A percentile compares a stretch with the other conserved stretches of the same genome.
phyloP scores from a whole-genome alignment of 2,113 vertebrate species.

The Lathamus discolor region DNA sequence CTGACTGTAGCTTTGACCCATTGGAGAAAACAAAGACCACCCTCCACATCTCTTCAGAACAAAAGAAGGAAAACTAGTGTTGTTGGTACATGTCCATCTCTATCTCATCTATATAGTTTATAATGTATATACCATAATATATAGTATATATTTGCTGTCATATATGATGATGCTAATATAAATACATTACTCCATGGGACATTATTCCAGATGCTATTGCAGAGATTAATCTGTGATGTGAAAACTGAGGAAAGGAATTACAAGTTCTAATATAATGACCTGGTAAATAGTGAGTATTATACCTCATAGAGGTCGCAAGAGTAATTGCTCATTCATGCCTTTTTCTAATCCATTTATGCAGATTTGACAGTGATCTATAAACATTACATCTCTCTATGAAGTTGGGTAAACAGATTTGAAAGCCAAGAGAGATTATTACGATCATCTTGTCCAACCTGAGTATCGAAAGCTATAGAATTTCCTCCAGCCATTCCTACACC shows the following conservation, averaged over 20 bases:
- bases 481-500: not conserved
- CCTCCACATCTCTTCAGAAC: not conserved
- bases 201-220: constrained; percentile 16
- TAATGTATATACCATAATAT: not conserved
- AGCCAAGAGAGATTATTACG: not conserved
- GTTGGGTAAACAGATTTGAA: constrained; percentile 41
- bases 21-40: not conserved
- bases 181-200: constrained; percentile 33
- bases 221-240: constrained; percentile 22
- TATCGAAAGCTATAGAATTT: constrained; percentile 12
- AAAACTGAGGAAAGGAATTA: constrained; percentile 11
- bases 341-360: constrained; percentile 54
- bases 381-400: constrained; percentile 13
- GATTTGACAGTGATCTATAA: constrained; percentile 60
- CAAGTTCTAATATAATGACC: constrained; percentile 30
- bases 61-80: not conserved
- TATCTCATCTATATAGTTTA: not conserved
- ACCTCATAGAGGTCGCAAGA: constrained; percentile 18
- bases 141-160: constrained; percentile 33
- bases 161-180: constrained; percentile 32
- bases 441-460: constrained; percentile 14
- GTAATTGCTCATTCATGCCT: constrained; percentile 40
- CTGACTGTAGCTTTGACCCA: not conserved
- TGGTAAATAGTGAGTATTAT: constrained; percentile 15
- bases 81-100: not conserved